Evolutionary conservation across 2,113 vertebrate genomes (phyloP), one percentile per base, ranked within the genome.

Genomic region (Tapirus terrestris): DNA sequence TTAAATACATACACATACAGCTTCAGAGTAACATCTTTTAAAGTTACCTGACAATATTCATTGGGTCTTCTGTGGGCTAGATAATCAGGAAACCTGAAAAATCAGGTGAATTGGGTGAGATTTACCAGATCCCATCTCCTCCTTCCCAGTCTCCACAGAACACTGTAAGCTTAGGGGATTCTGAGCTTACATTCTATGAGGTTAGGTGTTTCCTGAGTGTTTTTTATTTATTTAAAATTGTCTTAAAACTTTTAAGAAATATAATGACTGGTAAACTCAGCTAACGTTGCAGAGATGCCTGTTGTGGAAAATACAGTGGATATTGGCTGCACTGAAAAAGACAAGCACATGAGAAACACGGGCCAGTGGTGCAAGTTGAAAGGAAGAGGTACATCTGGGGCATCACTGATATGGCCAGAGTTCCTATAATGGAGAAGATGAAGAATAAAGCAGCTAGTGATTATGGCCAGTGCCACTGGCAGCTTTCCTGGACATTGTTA

Each of bases 181-280:
- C 14, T 58, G n/a, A 89, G 48, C 85, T 77, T 51, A 31, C 86
- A 36, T 76, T 92, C 31, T 82, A n/a, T 33, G 73, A 90, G 12
- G 25, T 70, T 80, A 60, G 48, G 8, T 67, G 4, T 80, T 80
- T 75, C 31, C 29, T 53, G 33, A 31, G 11, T 72, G 16, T 83
- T 92, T 97, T 67, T 39, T 36, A 63, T 60, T n/a, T 77, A 10
- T 80, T 97, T 83, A 43, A 75, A 36, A 80, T 29, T 81, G 20
- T 76, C 48, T 91, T 65, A 36, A 89, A 75, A 51, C 31, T 33
- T 89, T 33, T 23, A 53, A 23, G 48, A 58, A 36, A 21, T 29
- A 39, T 51, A 31, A 63, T 81, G 16, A n/a, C 18, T 94, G 79
- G 43, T 43, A 51, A 36, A 29, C 27, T 86, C 27, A 86, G 68